Conservation (phyloP, 1,140 invertebrate genomes). For the Planococcus citri region DNA sequence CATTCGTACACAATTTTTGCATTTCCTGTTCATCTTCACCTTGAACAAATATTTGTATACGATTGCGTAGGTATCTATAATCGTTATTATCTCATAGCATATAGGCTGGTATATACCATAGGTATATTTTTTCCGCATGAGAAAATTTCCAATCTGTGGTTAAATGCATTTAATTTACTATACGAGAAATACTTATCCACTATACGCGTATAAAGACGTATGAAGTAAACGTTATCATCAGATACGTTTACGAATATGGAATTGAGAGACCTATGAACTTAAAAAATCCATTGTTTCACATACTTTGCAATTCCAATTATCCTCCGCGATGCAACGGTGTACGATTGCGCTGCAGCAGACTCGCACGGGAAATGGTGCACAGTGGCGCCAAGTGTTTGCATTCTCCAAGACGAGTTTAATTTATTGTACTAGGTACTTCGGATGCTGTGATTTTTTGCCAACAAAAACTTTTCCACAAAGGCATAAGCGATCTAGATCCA, state of each 20-base stretch:
- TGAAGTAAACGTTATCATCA: constrained; percentile 13
- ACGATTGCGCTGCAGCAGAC: constrained; percentile 1
- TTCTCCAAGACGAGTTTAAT: constrained; percentile 13
- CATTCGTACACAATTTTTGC: too few species aligned
- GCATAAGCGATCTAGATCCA: too few species aligned
- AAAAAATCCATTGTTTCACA: constrained; percentile 17
- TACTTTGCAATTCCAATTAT: constrained; percentile 20
- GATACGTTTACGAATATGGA: constrained; percentile 19
- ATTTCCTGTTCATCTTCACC: too few species aligned
- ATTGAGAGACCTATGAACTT: constrained; percentile 14
- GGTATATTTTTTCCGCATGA: neutral
- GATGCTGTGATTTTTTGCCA: too few species aligned
- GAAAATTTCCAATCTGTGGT: neutral
- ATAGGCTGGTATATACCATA: too few species aligned
- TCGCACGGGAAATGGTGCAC: constrained; percentile 14
- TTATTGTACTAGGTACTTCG: neutral
- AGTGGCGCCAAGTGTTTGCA: constrained; percentile 19
- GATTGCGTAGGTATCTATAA: too few species aligned
- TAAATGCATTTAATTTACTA: neutral
- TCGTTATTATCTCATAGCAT: too few species aligned
- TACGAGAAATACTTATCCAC: neutral
- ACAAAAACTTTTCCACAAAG: too few species aligned
- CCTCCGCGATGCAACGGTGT: constrained; percentile 7
- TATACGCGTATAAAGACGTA: constrained; percentile 14
- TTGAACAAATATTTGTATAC: too few species aligned